phyloP scores from a whole-genome alignment of 2,113 vertebrate genomes.

The Macquaria ambigua region DNA sequence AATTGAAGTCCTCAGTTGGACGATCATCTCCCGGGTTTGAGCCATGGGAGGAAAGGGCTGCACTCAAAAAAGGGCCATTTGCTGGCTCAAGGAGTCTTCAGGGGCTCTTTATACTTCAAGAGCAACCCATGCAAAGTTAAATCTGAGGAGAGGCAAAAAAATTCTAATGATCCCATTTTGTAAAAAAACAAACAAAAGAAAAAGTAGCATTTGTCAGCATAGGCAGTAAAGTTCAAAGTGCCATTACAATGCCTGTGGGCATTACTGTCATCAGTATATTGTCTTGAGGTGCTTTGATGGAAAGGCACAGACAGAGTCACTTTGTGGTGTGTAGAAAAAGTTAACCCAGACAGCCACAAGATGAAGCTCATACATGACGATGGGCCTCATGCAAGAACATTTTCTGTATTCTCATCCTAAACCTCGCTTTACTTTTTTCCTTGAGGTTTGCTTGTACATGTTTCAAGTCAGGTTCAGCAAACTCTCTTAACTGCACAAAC shows the following conservation, averaged over 20 bases:
- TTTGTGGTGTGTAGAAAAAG: conserved; percentile 12
- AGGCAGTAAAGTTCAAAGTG: conserved; percentile 70
- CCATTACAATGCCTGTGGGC: conserved; percentile 72
- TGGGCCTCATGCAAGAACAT: conserved; percentile 43
- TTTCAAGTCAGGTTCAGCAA: background rate
- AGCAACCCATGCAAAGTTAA: conserved; percentile 28
- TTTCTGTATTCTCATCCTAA: background rate
- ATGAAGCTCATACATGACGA: conserved; percentile 16
- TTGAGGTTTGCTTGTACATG: background rate
- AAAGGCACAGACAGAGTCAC: conserved; percentile 4
- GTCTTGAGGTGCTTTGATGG: conserved; percentile 33
- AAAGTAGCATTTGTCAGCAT: conserved; percentile 41
- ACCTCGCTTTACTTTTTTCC: background rate
- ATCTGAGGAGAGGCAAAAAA: conserved; percentile 13
- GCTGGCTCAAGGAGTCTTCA: conserved; percentile 26
- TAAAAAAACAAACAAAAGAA: background rate
- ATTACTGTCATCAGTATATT: conserved; percentile 57
- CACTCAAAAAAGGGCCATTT: conserved; percentile 5
- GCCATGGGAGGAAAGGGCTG: conserved; percentile 64
- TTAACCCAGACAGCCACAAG: conserved; percentile 24
- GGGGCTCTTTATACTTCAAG: conserved; percentile 44
- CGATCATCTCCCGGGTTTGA: conserved; percentile 37
- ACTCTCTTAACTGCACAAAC: background rate
- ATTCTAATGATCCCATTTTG: background rate
- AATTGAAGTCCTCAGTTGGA: conserved; percentile 27